Conservation (phyloP, 2,113 vertebrate species). For the Regulus satrapa region DNA sequence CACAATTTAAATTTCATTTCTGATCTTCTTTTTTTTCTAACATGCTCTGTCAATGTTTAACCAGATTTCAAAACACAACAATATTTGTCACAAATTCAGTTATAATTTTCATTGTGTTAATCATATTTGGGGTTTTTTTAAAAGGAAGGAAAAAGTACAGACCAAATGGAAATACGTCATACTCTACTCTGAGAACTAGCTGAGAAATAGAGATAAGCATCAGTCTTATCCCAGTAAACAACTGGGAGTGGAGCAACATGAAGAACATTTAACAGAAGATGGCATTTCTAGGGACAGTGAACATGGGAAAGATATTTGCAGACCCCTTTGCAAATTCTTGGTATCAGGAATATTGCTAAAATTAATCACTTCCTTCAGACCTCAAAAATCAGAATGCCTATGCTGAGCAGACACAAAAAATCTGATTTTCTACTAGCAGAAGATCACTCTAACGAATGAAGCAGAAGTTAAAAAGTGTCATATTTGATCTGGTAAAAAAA, state of each 20-base stretch:
- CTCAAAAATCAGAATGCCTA: neutral
- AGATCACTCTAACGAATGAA: neutral
- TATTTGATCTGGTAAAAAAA: neutral
- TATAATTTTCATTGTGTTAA: neutral
- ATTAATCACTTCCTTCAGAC: neutral
- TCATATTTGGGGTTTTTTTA: neutral
- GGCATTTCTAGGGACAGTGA: neutral
- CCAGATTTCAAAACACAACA: neutral
- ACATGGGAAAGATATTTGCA: neutral
- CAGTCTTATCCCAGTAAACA: neutral
- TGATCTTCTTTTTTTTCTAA: neutral
- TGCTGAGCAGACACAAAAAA: neutral
- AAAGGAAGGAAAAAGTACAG: neutral
- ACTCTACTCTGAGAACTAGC: neutral
- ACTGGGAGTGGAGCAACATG: neutral
- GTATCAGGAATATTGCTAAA: neutral
- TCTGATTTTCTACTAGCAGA: neutral
- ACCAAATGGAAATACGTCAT: neutral
- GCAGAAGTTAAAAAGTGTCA: neutral
- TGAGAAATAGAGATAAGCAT: neutral
- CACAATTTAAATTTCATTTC: neutral
- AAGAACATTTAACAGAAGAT: neutral
- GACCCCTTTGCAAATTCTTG: neutral
- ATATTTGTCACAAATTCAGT: neutral
- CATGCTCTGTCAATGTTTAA: neutral